phyloP scores from a whole-genome alignment of 2,113 vertebrate species.

The Kryptolebias marmoratus region DNA sequence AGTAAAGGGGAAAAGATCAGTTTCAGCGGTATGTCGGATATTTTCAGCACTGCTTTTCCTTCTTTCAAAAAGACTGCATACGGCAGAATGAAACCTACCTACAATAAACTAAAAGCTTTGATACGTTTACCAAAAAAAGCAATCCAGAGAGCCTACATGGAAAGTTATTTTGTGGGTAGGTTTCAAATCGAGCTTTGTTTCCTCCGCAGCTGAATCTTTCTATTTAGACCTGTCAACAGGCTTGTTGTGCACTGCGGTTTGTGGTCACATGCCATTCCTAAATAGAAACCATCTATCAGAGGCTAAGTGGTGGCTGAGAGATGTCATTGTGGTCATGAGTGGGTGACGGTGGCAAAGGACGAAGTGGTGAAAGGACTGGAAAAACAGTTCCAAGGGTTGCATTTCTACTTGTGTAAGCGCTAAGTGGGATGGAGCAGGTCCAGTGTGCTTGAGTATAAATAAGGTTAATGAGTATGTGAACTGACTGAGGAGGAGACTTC shows the following conservation, averaged over 20 bases:
- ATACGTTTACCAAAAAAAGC: conserved; percentile 40
- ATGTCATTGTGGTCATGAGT: conserved; percentile 76
- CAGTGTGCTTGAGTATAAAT: conserved; percentile 32
- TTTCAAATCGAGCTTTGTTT: conserved; percentile 43
- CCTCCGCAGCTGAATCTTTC: conserved; percentile 55
- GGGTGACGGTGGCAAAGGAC: conserved; percentile 64
- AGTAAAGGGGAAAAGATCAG: conserved; percentile 23
- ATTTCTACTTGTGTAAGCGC: conserved; percentile 60
- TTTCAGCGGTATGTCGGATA: conserved; percentile 26
- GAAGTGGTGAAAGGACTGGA: conserved; percentile 62
- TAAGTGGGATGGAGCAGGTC: conserved; percentile 43
- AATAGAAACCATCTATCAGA: conserved; percentile 80
- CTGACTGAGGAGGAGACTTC: conserved; percentile 15
- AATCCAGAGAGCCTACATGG: conserved; percentile 43
- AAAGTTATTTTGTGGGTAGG: conserved; percentile 47
- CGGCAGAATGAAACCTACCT: conserved; percentile 26
- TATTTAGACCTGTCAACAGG: conserved; percentile 73
- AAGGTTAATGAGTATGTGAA: conserved; percentile 49
- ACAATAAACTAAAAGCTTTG: conserved; percentile 41
- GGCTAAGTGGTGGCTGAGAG: conserved; percentile 73
- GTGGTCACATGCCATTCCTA: conserved; percentile 68
- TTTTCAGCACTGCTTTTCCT: conserved; percentile 7
- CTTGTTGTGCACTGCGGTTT: conserved; percentile 71
- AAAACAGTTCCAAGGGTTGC: conserved; percentile 56
- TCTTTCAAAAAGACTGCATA: conserved; percentile 31